A percentile compares a stretch with the other conserved stretches of the same genome.
phyloP scores from a whole-genome alignment of 2,797 vertebrate species.

The Lophius americanus region DNA sequence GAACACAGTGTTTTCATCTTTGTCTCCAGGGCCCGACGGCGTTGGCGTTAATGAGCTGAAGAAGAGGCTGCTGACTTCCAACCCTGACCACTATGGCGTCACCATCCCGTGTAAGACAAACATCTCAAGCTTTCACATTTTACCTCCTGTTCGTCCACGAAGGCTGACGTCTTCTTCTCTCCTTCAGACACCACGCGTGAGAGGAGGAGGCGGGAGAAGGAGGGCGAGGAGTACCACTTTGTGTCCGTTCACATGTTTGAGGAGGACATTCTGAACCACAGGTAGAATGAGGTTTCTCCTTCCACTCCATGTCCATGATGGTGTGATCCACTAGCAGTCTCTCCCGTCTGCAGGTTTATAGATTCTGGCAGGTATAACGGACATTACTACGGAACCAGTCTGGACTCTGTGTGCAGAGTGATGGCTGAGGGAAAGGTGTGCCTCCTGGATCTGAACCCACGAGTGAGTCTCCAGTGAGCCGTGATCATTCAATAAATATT shows the following conservation, averaged over 20 bases:
- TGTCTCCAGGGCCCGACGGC: conserved; percentile 74
- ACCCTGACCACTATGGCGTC: conserved; percentile 75
- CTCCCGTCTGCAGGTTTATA: conserved; percentile 84
- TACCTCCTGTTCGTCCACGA: neutral
- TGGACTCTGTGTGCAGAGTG: conserved; percentile 88
- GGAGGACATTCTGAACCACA: conserved; percentile 90
- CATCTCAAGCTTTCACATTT: conserved; percentile 5
- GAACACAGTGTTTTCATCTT: conserved; percentile 46
- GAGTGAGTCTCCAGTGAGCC: conserved; percentile 46
- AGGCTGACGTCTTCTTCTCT: neutral
- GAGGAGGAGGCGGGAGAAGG: conserved; percentile 86
- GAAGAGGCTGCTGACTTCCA: conserved; percentile 79
- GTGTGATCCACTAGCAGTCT: too few species aligned
- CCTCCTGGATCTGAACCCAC: conserved; percentile 71
- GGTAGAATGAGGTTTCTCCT: conserved; percentile 72
- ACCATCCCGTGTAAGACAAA: conserved; percentile 73
- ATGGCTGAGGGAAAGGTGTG: conserved; percentile 92
- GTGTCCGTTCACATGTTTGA: conserved; percentile 91
- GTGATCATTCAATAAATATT: neutral
- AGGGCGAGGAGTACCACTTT: conserved; percentile 93
- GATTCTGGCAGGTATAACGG: conserved; percentile 89
- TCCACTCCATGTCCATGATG: conserved; percentile 25
- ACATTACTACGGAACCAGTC: conserved; percentile 91
- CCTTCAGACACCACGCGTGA: conserved; percentile 90
- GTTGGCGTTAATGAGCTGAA: conserved; percentile 81